Evolutionary conservation across 2,888 invertebrate genomes (phyloP), one percentile per base, ranked within the genome.

Genomic region (Himalopsyche anomala): DNA sequence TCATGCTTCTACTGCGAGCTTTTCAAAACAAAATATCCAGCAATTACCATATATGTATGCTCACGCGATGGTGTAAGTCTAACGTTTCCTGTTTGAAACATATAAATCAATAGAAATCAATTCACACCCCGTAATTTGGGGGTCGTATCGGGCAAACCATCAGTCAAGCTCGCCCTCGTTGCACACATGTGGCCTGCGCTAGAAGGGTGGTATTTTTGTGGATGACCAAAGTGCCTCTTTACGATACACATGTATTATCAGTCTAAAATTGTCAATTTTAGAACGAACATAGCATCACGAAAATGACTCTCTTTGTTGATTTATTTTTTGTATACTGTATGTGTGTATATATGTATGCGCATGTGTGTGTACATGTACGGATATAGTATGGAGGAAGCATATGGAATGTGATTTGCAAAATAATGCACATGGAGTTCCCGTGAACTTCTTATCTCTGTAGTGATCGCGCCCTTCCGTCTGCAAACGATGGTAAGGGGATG

Each of bases 31-130:
- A 74, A 11, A 74, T 36, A 74, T 36, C 36, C 12, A 74, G 74
- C 74, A n/a, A 82, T 85, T 85, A 83, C 54, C 80, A 83, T 28
- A 28, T 28, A 28, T 83, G 28, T n/a, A 19, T 8, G 51, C 83
- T 36, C 86, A 86, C 86, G 86, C 86, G 86, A 86, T 79, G 17
- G 36, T n/a, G 51, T 19, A 80, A 79, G 80, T 54, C 80, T 80
- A 19, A 19, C 83, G 83, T 85, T 85, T 83, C 86, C 84, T 19
- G 86, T 62, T 55, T 51, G 45, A 55, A 84, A 74, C 84, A 82
- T 81, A 85, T 85, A 87, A 83, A 86, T 84, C 86, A 87, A 87
- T 87, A 84, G 86, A 87, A 87, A 85, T 87, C 87, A 86, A 85
- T 87, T 87, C 86, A 84, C 87, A 87, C 87, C 87, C 87, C 87